Conservation (phyloP, 2,888 invertebrate genomes). For the Cataglyphis livida region DNA sequence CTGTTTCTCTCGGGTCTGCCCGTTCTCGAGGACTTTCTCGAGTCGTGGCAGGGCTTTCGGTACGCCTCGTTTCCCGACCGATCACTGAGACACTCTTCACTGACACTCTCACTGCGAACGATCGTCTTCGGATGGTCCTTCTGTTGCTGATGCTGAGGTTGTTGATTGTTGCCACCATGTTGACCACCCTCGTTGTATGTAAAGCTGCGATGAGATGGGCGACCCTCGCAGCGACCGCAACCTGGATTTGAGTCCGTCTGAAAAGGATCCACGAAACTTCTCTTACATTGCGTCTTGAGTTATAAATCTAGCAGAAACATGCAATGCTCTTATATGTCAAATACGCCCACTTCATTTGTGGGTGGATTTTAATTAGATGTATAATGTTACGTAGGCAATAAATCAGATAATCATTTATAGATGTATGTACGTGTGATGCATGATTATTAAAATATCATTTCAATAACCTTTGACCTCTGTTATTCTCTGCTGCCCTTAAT, state of each 20-base stretch:
- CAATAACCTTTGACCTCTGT: slow-evolving; percentile 3
- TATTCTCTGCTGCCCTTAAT: background rate
- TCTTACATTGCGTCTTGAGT: background rate
- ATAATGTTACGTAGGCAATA: background rate
- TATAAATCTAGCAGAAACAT: background rate
- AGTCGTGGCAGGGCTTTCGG: slow-evolving; percentile 64
- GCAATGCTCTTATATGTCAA: background rate
- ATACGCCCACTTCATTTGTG: background rate
- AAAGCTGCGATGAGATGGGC: slow-evolving; percentile 76
- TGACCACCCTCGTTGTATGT: slow-evolving; percentile 80
- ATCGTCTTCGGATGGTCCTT: slow-evolving; percentile 71
- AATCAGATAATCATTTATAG: background rate
- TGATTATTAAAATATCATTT: slow-evolving; percentile 17
- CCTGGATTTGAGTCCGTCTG: slow-evolving; percentile 57
- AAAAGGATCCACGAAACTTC: background rate
- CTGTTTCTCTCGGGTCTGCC: slow-evolving; percentile 71
- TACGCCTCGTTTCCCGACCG: slow-evolving; percentile 55
- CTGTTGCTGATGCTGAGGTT: slow-evolving; percentile 54
- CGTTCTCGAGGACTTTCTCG: slow-evolving; percentile 62
- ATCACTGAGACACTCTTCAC: slow-evolving; percentile 80
- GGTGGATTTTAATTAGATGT: background rate
- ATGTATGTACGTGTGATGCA: background rate
- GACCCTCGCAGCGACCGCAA: slow-evolving; percentile 74
- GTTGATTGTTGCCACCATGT: slow-evolving; percentile 59
- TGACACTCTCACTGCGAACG: slow-evolving; percentile 81